Evolutionary conservation across 2,888 invertebrate genomes (phyloP), one percentile per base, ranked within the genome.

Genomic region (Tholera decimalis): DNA sequence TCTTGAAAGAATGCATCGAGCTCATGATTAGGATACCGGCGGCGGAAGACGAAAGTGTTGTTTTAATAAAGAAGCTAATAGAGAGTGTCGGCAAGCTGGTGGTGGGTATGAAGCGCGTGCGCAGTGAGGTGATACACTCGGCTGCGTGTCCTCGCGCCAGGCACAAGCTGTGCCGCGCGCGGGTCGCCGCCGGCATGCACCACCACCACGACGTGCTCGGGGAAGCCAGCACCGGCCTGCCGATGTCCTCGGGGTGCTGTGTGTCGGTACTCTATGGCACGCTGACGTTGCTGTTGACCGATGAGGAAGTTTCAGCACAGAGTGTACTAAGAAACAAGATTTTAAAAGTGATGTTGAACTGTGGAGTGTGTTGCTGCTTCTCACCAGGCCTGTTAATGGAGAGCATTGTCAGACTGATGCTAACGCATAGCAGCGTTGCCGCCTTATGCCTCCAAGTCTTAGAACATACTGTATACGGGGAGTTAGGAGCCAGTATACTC

Each of bases 281-380:
- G 0, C 86, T 97, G 1, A 90, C 96, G 0, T 89, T 94, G 0
- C 84, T 96, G 3, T 85, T 96, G 0, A 91, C 92, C 2, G 96
- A 96, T 59, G 94, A 95, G 3, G 89, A 89, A 26, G 83, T 95
- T 0, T 82, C 93, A 0, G 94, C 93, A 0, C 87, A 89, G 1
- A 80, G 85, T 13, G 87, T 91, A 15, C 83, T 96, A 2, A 89
- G 96, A 41, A 88, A 92, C 20, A 93, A 96, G 64, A 82, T 96
- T n/a, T 85, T 97, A 0, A 95, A 96, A 71, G 96, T 96, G 2
- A 96, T 96, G 93, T 91, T 96, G 9, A 90, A 91, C 49, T 95
- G 96, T 58, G 97, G 97, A 1, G 96, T 96, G 0, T 97, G 97
- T 82, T 97, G 97, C 83, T 97, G 97, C 83, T 96, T 97, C 80